Percentiles rank a stretch among this genome's conserved stretches.
Conservation (phyloP, 2,797 vertebrate genomes). For the Novumbra hubbsi region DNA sequence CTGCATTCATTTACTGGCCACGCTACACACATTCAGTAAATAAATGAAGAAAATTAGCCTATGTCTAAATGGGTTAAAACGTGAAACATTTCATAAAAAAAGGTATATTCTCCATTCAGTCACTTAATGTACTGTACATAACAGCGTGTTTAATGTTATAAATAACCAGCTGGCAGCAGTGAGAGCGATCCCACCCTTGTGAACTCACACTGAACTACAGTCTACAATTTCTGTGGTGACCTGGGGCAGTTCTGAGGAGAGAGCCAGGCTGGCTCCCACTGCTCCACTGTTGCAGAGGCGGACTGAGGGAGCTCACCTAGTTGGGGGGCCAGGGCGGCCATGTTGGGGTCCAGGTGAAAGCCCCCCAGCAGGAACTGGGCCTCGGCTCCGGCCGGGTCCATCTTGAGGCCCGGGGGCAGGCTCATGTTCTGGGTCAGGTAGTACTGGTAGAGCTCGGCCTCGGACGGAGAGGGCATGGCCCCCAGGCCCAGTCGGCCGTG, state of each 20-base stretch:
- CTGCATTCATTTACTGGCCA: conserved; percentile 3
- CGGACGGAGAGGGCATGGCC: conserved; percentile 89
- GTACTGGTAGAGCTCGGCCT: conserved; percentile 98
- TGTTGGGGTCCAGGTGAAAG: conserved; percentile 90
- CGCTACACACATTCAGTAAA: conserved; percentile 4
- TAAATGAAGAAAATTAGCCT: neutral
- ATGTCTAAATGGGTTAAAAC: neutral
- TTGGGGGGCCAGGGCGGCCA: conserved; percentile 87
- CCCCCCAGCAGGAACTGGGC: conserved; percentile 92
- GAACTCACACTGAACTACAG: conserved; percentile 30
- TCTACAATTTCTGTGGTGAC: conserved; percentile 13
- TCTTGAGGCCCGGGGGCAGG: conserved; percentile 90
- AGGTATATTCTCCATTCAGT: conserved; percentile 13
- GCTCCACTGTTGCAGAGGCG: neutral
- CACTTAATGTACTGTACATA: conserved; percentile 12
- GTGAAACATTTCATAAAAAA: neutral
- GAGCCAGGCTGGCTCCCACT: conserved; percentile 22
- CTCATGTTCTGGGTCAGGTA: conserved; percentile 98
- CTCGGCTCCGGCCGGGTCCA: conserved; percentile 86
- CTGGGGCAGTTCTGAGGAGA: neutral
- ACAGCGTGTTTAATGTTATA: conserved; percentile 24
- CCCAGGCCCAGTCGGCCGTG: conserved; percentile 89
- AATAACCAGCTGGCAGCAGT: conserved; percentile 28
- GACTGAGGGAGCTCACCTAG: conserved; percentile 80
- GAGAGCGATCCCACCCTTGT: conserved; percentile 22